These are phyloP conservation scores for Epinotia ramella DNA, from an alignment of 2,888 invertebrate genomes.

Conservation along the genomic window DNA sequence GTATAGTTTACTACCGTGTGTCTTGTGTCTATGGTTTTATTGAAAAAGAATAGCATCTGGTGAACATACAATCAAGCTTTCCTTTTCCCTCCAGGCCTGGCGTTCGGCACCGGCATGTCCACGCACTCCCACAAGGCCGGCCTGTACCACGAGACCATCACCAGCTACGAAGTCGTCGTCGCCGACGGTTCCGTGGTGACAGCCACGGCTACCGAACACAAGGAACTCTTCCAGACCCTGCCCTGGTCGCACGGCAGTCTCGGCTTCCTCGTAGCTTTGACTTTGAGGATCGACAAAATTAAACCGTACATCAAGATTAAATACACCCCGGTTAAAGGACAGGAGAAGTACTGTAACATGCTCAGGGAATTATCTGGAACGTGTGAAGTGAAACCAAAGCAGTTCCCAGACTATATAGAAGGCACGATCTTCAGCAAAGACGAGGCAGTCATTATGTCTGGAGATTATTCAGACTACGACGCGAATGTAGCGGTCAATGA, in stretches of 20 bases:
- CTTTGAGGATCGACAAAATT: slow-evolving; percentile 86
- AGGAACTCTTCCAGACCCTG: slow-evolving; percentile 85
- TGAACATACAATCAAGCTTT: not conserved
- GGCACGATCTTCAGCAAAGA: slow-evolving; percentile 87
- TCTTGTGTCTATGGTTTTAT: not conserved
- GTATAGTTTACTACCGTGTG: no score
- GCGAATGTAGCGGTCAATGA: slow-evolving; percentile 80
- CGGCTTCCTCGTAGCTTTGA: slow-evolving; percentile 87
- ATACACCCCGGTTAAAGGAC: slow-evolving; percentile 87
- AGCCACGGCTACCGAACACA: slow-evolving; percentile 84
- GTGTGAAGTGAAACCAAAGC: slow-evolving; percentile 70
- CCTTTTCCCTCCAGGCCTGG: slow-evolving; percentile 75
- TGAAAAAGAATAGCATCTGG: not conserved
- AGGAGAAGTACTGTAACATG: slow-evolving; percentile 87
- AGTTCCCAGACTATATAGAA: slow-evolving; percentile 87
- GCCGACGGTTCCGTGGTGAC: slow-evolving; percentile 86
- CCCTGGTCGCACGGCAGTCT: slow-evolving; percentile 89
- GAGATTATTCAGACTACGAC: slow-evolving; percentile 87
- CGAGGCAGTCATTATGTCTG: slow-evolving; percentile 88
- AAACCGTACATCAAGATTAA: slow-evolving; percentile 88
- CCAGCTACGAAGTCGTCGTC: slow-evolving; percentile 87
- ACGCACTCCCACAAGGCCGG: slow-evolving; percentile 90
- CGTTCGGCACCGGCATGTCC: slow-evolving; percentile 90
- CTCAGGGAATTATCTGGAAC: slow-evolving; percentile 87
- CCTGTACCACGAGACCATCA: slow-evolving; percentile 88